Percentiles rank a stretch among this genome's conserved stretches.
phyloP scores from a whole-genome alignment of 2,113 vertebrate species.

The Neogale vison region DNA sequence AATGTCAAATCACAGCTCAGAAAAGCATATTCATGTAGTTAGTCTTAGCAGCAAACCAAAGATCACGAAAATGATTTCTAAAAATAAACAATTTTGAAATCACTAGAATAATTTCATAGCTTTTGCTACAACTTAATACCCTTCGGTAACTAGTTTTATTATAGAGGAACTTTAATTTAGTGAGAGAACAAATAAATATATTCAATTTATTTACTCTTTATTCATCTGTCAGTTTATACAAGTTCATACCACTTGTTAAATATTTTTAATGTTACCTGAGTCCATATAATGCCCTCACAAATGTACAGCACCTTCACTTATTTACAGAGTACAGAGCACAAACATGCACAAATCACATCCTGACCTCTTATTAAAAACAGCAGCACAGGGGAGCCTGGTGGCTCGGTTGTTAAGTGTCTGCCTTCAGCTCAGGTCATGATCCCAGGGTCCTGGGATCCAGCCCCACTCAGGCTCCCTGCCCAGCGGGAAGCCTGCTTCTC shows the following conservation, averaged over 20 bases:
- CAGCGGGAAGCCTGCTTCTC: too few species aligned
- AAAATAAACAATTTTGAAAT: background rate
- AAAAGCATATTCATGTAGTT: background rate
- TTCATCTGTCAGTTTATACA: background rate
- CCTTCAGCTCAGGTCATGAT: too few species aligned
- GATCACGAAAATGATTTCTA: background rate
- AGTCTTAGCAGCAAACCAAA: background rate
- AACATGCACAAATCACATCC: background rate
- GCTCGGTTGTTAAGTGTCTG: too few species aligned
- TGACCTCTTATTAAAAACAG: background rate
- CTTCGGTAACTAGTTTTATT: background rate
- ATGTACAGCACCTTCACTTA: background rate
- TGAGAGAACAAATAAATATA: background rate
- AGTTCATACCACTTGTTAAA: background rate
- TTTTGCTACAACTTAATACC: background rate
- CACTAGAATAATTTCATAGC: background rate
- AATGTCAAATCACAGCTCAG: background rate
- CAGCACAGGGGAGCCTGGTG: background rate
- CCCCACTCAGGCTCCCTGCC: too few species aligned
- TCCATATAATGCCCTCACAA: background rate
- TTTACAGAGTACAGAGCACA: background rate
- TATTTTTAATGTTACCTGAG: background rate
- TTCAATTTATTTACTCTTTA: background rate
- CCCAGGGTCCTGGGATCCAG: too few species aligned
- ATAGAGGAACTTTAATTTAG: background rate